A percentile compares a stretch with the other conserved stretches of the same genome.
phyloP scores from a whole-genome alignment of 2,888 invertebrate species.

The Vesta saturnalis region DNA sequence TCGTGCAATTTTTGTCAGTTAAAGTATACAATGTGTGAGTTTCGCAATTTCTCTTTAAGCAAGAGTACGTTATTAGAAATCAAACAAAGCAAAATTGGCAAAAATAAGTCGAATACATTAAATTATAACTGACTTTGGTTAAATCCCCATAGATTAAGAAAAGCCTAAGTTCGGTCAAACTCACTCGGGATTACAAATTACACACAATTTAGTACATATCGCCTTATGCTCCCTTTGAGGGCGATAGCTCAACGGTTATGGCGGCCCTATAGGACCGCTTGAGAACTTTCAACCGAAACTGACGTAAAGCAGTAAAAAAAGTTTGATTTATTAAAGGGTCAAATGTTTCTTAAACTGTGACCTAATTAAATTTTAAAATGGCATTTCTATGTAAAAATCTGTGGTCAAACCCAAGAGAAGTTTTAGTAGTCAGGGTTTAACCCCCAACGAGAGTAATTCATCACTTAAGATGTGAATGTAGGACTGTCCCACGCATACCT shows the following conservation, averaged over 20 bases:
- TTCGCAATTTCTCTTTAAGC: no score
- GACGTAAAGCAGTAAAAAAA: constrained; percentile 36
- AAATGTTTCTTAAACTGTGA: neutral
- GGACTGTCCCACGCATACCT: constrained; percentile 51
- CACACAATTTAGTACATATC: constrained; percentile 57
- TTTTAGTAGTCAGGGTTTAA: constrained; percentile 23
- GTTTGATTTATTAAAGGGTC: constrained; percentile 41
- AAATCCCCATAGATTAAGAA: constrained; percentile 30
- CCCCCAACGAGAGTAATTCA: constrained; percentile 53
- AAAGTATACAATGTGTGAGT: no score
- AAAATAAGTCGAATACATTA: constrained; percentile 18
- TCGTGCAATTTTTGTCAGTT: no score
- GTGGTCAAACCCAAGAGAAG: constrained; percentile 4
- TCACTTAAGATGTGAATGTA: constrained; percentile 55
- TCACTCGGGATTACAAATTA: constrained; percentile 50
- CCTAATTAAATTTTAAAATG: neutral
- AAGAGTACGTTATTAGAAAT: neutral
- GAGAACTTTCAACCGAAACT: constrained; percentile 49
- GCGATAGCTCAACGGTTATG: constrained; percentile 56
- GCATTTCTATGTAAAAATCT: constrained; percentile 18
- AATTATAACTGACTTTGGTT: constrained; percentile 23
- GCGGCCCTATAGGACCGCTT: constrained; percentile 47
- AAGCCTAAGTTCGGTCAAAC: constrained; percentile 35
- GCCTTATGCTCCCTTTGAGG: constrained; percentile 55
- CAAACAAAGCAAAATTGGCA: constrained; percentile 18